These are phyloP conservation scores for Dissostichus mawsoni DNA, from an alignment of 2,113 vertebrate species.

Conservation along the genomic window DNA sequence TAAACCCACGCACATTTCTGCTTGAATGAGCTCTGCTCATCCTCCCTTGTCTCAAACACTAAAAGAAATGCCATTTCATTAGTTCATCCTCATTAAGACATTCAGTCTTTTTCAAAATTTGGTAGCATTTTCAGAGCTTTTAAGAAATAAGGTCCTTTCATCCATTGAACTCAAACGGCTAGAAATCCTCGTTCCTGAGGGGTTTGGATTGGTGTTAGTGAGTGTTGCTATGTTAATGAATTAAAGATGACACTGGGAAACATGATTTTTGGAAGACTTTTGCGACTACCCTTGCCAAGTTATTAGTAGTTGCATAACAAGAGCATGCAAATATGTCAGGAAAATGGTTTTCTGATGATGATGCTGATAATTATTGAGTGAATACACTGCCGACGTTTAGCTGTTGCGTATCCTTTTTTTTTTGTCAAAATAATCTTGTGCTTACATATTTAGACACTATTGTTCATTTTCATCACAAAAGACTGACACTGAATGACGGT, in stretches of 20 bases:
- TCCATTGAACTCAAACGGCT: conserved; percentile 23
- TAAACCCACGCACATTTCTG: conserved; percentile 58
- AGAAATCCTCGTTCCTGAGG: conserved; percentile 14
- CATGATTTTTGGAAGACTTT: conserved; percentile 36
- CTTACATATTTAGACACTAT: conserved; percentile 34
- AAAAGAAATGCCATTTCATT: conserved; percentile 18
- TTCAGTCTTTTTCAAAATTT: not conserved
- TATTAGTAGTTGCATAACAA: conserved; percentile 31
- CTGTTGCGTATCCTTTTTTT: conserved; percentile 8
- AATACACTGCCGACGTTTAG: conserved; percentile 63
- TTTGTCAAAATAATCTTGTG: conserved; percentile 22
- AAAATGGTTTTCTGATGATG: conserved; percentile 58
- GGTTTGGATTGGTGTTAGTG: not conserved
- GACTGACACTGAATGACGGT: conserved; percentile 18
- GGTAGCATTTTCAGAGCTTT: not conserved
- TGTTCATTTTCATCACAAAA: conserved; percentile 19
- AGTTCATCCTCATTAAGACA: not conserved
- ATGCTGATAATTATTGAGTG: conserved; percentile 53
- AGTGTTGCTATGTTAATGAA: conserved; percentile 27
- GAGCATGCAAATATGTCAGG: conserved; percentile 47
- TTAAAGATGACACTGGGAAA: conserved; percentile 37
- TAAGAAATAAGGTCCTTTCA: not conserved
- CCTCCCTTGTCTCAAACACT: conserved; percentile 30
- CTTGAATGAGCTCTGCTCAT: conserved; percentile 43
- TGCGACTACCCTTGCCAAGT: conserved; percentile 25